Evolutionary conservation across 2,113 vertebrate species (phyloP).

Genomic region (Crypturellus undulatus): DNA sequence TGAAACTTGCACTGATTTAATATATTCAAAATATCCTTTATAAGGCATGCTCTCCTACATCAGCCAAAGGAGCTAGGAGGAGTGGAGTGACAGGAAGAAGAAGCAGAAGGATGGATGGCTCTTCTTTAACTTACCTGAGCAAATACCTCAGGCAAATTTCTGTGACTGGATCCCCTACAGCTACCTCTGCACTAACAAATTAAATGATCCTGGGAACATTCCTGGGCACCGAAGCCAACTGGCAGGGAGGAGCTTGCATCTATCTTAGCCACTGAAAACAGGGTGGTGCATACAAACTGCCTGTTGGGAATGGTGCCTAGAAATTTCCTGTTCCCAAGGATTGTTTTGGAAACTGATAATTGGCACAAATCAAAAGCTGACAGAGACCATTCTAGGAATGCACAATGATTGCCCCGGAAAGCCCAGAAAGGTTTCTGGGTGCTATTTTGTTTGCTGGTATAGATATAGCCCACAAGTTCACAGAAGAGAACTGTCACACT

Average conservation of each 20-base stretch:
- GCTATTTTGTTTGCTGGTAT: background rate
- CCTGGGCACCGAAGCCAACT: background rate
- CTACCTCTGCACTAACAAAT: background rate
- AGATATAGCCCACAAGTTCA: background rate
- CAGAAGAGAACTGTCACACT: background rate
- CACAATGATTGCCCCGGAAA: background rate
- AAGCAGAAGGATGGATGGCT: background rate
- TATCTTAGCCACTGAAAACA: background rate
- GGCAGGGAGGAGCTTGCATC: background rate
- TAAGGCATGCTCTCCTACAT: background rate
- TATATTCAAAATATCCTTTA: background rate
- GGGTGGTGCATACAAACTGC: background rate
- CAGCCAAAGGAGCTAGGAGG: background rate
- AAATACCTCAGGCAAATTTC: background rate
- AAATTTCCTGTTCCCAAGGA: background rate
- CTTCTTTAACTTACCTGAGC: background rate
- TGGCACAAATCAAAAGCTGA: background rate
- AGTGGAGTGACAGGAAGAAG: background rate
- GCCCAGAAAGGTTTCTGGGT: background rate
- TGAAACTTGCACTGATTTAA: background rate
- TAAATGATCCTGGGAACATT: background rate
- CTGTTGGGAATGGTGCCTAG: background rate
- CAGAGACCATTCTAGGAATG: background rate
- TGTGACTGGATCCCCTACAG: background rate
- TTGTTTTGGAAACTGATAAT: background rate